phyloP scores from a whole-genome alignment of 37 sponge, comb jelly and placozoan species.

The Cladorhizidae sp. region DNA sequence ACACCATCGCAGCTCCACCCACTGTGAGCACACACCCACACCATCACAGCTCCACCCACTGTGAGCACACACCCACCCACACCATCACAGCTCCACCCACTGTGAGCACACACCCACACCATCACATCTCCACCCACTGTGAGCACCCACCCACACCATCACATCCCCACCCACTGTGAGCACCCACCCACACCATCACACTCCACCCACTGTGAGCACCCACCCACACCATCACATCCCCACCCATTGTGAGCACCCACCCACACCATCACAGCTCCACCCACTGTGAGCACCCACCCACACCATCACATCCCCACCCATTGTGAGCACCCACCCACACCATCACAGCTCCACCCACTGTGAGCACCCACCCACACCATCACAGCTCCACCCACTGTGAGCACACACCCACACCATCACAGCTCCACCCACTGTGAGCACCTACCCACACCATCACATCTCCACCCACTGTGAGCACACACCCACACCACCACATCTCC shows the following conservation, averaged over 20 bases:
- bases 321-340: constrained; percentile 8
- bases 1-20: neutral
- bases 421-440: too few species aligned
- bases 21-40: neutral
- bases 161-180: neutral
- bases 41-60: constrained; percentile 56
- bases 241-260: too few species aligned
- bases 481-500: constrained; percentile 60
- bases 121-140: too few species aligned
- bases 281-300: too few species aligned
- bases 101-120: too few species aligned
- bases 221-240: neutral
- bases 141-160: too few species aligned
- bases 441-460: neutral
- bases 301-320: neutral
- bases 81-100: neutral
- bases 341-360: constrained; percentile 53
- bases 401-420: too few species aligned
- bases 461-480: neutral
- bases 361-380: constrained; percentile 5
- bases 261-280: too few species aligned
- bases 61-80: constrained; percentile 25
- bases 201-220: constrained; percentile 39
- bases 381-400: neutral
- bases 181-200: constrained; percentile 37